Evolutionary conservation across 2,888 invertebrate species (phyloP).

Genomic region (Cryptophagus acutangulus): DNA sequence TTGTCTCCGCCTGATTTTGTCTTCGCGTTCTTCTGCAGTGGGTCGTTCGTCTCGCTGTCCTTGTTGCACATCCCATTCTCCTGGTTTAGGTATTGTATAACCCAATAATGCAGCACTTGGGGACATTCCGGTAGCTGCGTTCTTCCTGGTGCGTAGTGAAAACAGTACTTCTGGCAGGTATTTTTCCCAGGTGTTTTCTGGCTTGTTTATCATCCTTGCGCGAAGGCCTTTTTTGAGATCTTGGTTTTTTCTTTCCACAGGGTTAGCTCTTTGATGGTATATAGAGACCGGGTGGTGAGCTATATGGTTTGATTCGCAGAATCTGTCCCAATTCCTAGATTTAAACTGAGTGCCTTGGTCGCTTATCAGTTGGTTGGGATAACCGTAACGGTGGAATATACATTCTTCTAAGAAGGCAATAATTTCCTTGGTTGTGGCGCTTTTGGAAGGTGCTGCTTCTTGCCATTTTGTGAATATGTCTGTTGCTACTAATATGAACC

Average conservation of each 20-base stretch:
- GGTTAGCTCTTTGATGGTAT: slow-evolving; percentile 4
- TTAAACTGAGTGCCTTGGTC: slow-evolving; percentile 9
- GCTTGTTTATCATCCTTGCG: not conserved
- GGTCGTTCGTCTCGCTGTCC: not conserved
- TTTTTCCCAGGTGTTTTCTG: not conserved
- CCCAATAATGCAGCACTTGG: not conserved
- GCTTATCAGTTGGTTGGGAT: slow-evolving; percentile 2
- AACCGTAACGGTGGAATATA: slow-evolving; percentile 3
- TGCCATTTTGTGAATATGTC: slow-evolving; percentile 13
- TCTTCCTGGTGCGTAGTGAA: not conserved
- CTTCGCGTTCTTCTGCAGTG: not conserved
- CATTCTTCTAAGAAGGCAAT: not conserved
- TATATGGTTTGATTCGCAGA: not conserved
- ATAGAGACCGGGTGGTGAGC: not conserved
- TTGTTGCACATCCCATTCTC: not conserved
- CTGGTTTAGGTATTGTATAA: not conserved
- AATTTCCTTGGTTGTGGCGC: not conserved
- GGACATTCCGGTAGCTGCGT: not conserved
- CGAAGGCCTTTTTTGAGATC: slow-evolving; percentile 6
- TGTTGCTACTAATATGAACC: slow-evolving; percentile 10
- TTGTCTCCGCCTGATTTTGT: not conserved
- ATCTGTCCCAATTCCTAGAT: not conserved
- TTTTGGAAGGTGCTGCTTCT: slow-evolving; percentile 1
- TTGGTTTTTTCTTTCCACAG: not conserved
- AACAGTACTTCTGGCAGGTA: slow-evolving; percentile 2